phyloP scores from a whole-genome alignment of 2,113 vertebrate species.

The Anthoscopus minutus region DNA sequence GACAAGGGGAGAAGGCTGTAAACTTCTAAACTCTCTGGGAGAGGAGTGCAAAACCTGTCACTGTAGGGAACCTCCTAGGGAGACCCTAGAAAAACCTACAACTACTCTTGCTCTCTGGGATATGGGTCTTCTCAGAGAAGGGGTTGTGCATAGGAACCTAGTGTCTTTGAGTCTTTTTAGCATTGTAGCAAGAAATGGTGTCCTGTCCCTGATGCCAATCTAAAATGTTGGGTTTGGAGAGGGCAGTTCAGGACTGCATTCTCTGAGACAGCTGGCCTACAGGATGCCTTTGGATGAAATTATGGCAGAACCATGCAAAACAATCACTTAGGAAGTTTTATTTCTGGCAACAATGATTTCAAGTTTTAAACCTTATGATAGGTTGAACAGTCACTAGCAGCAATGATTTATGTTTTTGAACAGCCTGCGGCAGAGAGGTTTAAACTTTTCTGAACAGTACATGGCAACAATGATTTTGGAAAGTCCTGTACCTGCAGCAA shows the following conservation, averaged over 20 bases:
- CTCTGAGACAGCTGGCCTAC: neutral
- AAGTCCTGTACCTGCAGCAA: neutral
- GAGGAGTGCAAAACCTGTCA: neutral
- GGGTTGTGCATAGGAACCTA: neutral
- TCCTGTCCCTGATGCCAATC: neutral
- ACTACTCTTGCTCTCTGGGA: neutral
- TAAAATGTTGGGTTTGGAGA: neutral
- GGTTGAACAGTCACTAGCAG: neutral
- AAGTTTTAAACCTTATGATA: neutral
- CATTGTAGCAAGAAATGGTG: neutral
- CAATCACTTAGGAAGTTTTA: neutral
- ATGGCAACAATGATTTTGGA: neutral
- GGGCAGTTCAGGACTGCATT: fast-evolving
- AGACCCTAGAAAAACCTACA: neutral
- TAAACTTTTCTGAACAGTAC: neutral
- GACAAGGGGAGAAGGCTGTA: too few species aligned
- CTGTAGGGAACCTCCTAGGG: neutral
- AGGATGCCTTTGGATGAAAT: neutral
- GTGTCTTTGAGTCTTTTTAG: fast-evolving
- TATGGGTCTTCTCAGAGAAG: neutral
- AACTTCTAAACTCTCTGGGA: neutral
- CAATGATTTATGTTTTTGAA: neutral
- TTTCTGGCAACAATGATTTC: neutral
- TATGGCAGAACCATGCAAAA: neutral
- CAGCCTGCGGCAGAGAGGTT: neutral